Conservation (phyloP, 1,140 invertebrate species). For the Phthorimaea operculella region DNA sequence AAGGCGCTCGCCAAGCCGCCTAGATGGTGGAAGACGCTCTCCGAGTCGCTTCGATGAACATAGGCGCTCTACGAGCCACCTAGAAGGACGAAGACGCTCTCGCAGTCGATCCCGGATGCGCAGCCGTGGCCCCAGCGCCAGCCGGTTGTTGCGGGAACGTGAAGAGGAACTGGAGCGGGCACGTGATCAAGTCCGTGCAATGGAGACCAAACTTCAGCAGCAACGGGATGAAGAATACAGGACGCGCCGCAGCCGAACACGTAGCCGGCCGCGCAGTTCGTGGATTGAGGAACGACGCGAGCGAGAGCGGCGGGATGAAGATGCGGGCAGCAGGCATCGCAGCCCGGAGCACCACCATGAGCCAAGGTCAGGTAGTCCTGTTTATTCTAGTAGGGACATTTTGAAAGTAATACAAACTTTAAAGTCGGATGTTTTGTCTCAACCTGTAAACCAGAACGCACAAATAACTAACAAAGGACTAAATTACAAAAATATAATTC, state of each 20-base stretch:
- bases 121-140: not conserved
- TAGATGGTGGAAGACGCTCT: not conserved
- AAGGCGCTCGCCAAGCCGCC: not conserved
- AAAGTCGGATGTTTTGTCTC: constrained; percentile 1
- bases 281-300: not conserved
- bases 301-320: not conserved
- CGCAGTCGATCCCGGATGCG: not conserved
- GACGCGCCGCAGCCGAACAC: not conserved
- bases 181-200: not conserved
- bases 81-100: not conserved
- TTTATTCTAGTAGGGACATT: constrained; percentile 9
- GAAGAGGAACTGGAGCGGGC: not conserved
- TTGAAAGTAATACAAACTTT: constrained; percentile 5
- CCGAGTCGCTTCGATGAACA: no score
- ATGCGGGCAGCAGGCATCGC: not conserved
- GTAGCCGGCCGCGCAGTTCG: not conserved
- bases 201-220: not conserved
- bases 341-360: not conserved
- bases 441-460: constrained; percentile 5
- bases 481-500: constrained; percentile 13
- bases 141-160: not conserved
- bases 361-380: constrained; percentile 11
- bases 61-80: no score
- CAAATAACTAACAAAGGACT: not conserved
- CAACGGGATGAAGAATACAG: not conserved